phyloP scores from a whole-genome alignment of 2,113 vertebrate genomes.

The Pao palembangensis region DNA sequence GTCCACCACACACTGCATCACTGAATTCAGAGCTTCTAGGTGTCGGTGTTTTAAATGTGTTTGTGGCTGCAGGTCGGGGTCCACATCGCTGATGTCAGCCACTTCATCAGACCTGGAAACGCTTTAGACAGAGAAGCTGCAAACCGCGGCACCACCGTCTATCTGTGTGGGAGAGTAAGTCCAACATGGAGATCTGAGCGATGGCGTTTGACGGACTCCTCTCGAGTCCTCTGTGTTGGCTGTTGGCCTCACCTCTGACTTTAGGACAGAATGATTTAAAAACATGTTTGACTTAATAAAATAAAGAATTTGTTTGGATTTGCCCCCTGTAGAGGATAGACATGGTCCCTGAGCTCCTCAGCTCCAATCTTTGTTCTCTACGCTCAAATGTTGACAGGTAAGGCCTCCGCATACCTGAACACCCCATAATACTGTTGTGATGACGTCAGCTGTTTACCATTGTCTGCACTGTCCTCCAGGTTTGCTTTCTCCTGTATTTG shows the following conservation, averaged over 20 bases:
- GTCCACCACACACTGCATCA: conserved; percentile 55
- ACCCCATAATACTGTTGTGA: too few species aligned
- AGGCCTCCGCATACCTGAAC: not conserved
- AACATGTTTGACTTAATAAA: not conserved
- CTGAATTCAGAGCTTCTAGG: too few species aligned
- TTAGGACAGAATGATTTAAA: not conserved
- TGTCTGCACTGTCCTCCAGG: conserved; percentile 57
- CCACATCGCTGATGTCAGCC: conserved; percentile 96
- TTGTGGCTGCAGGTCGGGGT: conserved; percentile 83
- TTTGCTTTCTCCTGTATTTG: conserved; percentile 97
- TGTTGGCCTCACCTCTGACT: too few species aligned
- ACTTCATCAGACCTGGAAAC: conserved; percentile 95
- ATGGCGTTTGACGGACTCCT: too few species aligned
- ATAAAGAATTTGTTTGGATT: not conserved
- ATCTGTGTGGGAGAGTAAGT: conserved; percentile 82
- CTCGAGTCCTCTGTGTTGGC: too few species aligned
- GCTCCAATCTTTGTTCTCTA: conserved; percentile 94
- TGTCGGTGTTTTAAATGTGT: not conserved
- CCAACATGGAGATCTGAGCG: not conserved
- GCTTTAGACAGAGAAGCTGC: conserved; percentile 92
- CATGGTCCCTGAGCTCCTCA: conserved; percentile 97
- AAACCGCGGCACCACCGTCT: conserved; percentile 93
- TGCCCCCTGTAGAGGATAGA: conserved; percentile 86
- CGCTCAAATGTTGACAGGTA: conserved; percentile 92
- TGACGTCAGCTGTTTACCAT: too few species aligned